Conservation (phyloP, 1,140 invertebrate genomes). For the Drosophila guanche region DNA sequence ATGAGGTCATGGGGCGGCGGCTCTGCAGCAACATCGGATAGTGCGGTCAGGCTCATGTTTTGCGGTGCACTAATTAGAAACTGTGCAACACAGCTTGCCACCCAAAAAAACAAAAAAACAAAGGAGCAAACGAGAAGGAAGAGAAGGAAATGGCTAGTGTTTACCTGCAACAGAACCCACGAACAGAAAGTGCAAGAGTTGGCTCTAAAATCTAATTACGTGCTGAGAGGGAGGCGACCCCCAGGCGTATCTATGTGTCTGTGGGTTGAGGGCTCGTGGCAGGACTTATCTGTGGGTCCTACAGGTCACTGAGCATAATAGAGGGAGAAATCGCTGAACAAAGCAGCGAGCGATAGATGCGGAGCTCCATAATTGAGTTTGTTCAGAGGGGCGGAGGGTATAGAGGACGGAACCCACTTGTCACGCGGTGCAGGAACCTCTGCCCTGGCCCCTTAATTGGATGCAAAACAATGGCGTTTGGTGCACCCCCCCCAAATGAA, state of each 20-base stretch:
- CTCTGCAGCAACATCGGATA: constrained; percentile 30
- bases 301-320: constrained; percentile 55
- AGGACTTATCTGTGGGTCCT: constrained; percentile 50
- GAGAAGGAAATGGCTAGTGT: constrained; percentile 37
- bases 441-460: constrained; percentile 13
- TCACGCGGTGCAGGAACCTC: constrained; percentile 6
- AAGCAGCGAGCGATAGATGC: too few species aligned
- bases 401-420: constrained; percentile 14
- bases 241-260: neutral
- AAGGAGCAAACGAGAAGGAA: too few species aligned
- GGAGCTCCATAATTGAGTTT: too few species aligned
- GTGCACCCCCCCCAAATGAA: too few species aligned
- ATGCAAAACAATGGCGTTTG: constrained; percentile 48
- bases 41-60: constrained; percentile 62
- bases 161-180: constrained; percentile 41
- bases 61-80: constrained; percentile 70
- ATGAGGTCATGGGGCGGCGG: constrained; percentile 34
- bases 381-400: too few species aligned
- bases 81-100: constrained; percentile 2
- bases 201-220: constrained; percentile 74
- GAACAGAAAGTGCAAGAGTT: constrained; percentile 48
- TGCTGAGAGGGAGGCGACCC: constrained; percentile 1
- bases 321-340: constrained; percentile 17
- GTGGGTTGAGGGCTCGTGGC: neutral
- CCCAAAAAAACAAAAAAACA: constrained; percentile 22